Evolutionary conservation across 2,797 vertebrate species (phyloP), one percentile per base, ranked within the genome.

Genomic region (Sebastes hopkinsi): DNA sequence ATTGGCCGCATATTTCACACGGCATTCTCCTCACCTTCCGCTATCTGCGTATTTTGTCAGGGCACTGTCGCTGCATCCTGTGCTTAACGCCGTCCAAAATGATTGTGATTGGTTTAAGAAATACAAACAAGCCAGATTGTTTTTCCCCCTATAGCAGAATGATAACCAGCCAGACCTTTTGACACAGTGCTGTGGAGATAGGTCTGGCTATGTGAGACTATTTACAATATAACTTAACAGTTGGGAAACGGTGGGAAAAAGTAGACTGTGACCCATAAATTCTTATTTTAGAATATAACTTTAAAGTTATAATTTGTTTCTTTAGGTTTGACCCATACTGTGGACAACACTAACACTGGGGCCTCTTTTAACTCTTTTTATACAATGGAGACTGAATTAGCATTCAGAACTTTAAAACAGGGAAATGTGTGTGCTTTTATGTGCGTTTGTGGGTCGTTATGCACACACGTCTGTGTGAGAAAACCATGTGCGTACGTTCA

Each of bases 1-100:
- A 20, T 50, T 20, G 46, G 0, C 46, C 3, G 0, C 0, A 0
- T 20, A 9, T 50, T 20, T 50, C 16, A 50, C 18, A 18, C 0
- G 0, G 18, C 46, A 20, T 50, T 20, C 46, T 50, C 18, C 0
- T 50, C 46, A 0, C 46, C 46, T 46, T 50, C 46, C 3, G 7
- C 46, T 50, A 50, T 20, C 46, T 50, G 46, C 18, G 7, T 50
- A 50, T 50, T 50, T 50, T 50, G 18, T 8, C 46, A 50, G 18
- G 18, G 46, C 18, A 50, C 16, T 50, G 46, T 50, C 0, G 18
- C 18, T 50, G 46, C 46, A 20, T 50, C 46, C 46, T 50, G 46
- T 50, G 46, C 46, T 50, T 50, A 46, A 16, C 14, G 14, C 42
- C 6, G 14, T 16, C 14, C 42, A 46, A 46, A 6, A 42, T 16